A percentile compares a stretch with the other conserved stretches of the same genome.
These are phyloP conservation scores for Melanotaenia boesemani DNA, from an alignment of 2,797 vertebrate species.

Conservation along the genomic window DNA sequence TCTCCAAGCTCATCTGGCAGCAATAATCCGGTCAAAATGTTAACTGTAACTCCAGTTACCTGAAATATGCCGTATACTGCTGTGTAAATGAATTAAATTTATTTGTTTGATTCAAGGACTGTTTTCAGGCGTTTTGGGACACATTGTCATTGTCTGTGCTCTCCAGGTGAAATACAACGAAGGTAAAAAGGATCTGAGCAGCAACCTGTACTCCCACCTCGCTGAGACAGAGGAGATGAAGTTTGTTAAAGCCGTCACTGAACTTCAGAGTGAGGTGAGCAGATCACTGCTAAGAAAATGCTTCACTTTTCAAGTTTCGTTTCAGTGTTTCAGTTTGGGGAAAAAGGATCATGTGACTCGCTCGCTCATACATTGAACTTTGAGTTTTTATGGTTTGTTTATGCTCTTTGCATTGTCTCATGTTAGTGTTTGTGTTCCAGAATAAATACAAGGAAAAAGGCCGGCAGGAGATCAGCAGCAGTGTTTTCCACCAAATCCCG, in stretches of 20 bases:
- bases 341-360: no score
- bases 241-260: constrained; percentile 66
- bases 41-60: no score
- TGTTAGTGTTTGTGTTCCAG: constrained; percentile 53
- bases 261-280: constrained; percentile 87
- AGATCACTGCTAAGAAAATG: no score
- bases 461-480: constrained; percentile 53
- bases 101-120: no score
- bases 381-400: background rate
- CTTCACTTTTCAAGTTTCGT: no score
- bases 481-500: constrained; percentile 73
- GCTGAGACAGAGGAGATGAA: constrained; percentile 65
- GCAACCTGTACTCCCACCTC: constrained; percentile 69
- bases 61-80: no score
- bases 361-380: background rate
- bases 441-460: constrained; percentile 78
- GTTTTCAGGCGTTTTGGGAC: background rate
- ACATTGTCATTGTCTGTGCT: rapidly evolving
- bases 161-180: constrained; percentile 72
- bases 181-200: constrained; percentile 54
- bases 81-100: no score
- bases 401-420: rapidly evolving
- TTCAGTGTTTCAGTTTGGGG: background rate
- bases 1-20: no score
- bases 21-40: no score